Evolutionary conservation across 1,140 invertebrate species (phyloP).

Genomic region (Bombus sibiricus): DNA sequence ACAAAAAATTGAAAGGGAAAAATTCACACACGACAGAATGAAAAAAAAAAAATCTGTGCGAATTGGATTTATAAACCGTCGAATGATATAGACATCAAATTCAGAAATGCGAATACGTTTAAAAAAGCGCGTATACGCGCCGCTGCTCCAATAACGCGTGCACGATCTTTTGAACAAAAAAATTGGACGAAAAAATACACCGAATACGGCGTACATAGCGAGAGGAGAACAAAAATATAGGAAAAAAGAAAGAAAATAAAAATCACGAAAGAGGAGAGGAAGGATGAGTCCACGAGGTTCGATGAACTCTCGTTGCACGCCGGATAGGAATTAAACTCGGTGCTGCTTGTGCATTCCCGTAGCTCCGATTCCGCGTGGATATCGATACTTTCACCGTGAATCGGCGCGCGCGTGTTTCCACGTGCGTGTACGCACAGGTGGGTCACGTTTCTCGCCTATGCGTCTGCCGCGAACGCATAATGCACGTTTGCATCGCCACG

Average conservation of each 20-base stretch:
- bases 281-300: constrained; percentile 21
- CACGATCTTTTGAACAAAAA: neutral
- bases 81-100: neutral
- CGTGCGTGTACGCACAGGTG: constrained; percentile 62
- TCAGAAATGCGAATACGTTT: neutral
- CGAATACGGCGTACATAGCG: too few relatives aligned
- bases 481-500: neutral
- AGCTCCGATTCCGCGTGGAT: constrained; percentile 45
- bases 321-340: constrained; percentile 26
- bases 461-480: neutral
- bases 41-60: neutral
- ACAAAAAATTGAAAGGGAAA: too few relatives aligned
- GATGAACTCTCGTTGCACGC: neutral
- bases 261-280: neutral
- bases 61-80: neutral
- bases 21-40: too few relatives aligned
- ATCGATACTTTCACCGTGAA: constrained; percentile 69
- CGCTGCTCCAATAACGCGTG: neutral
- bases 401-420: constrained; percentile 32
- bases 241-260: neutral
- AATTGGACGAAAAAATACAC: neutral
- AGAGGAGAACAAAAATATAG: neutral
- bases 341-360: constrained; percentile 35
- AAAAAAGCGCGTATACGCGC: neutral
- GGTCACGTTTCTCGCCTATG: constrained; percentile 55